These are phyloP conservation scores for Sebastes oblongus DNA, from an alignment of 2,797 vertebrate species.

Conservation along the genomic window DNA sequence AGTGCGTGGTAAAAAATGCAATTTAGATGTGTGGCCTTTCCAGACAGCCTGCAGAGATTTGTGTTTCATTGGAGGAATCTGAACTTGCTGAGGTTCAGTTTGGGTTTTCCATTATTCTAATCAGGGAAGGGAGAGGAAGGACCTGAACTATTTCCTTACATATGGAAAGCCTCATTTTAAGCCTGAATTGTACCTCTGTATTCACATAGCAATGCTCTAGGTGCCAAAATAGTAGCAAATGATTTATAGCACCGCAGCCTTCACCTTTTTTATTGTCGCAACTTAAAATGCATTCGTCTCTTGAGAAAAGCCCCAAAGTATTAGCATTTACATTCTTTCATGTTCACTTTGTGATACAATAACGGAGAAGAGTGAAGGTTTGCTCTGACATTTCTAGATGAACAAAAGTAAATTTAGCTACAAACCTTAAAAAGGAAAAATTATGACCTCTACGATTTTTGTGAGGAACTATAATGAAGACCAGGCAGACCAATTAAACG, in stretches of 20 bases:
- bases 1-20: conserved; percentile 47
- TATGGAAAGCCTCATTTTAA: conserved; percentile 14
- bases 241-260: not conserved
- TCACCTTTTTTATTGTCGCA: conserved; percentile 12
- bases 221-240: not conserved
- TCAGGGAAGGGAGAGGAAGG: conserved; percentile 27
- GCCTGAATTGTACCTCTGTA: not conserved
- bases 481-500: conserved; percentile 36
- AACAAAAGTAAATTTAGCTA: not conserved
- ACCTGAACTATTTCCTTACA: conserved; percentile 7
- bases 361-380: not conserved
- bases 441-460: conserved; percentile 10
- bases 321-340: not conserved
- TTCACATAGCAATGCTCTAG: not conserved
- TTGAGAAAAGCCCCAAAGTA: not conserved
- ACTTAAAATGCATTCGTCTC: conserved; percentile 3
- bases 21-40: conserved; percentile 62
- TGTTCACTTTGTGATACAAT: conserved; percentile 2
- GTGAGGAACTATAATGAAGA: conserved; percentile 38
- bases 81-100: conserved; percentile 30
- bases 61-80: conserved; percentile 29
- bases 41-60: conserved; percentile 47
- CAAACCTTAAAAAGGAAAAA: not conserved
- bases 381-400: not conserved
- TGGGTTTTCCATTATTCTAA: conserved; percentile 49